These are phyloP conservation scores for Chionomys nivalis DNA, from an alignment of 2,113 vertebrate genomes.

Conservation along the genomic window DNA sequence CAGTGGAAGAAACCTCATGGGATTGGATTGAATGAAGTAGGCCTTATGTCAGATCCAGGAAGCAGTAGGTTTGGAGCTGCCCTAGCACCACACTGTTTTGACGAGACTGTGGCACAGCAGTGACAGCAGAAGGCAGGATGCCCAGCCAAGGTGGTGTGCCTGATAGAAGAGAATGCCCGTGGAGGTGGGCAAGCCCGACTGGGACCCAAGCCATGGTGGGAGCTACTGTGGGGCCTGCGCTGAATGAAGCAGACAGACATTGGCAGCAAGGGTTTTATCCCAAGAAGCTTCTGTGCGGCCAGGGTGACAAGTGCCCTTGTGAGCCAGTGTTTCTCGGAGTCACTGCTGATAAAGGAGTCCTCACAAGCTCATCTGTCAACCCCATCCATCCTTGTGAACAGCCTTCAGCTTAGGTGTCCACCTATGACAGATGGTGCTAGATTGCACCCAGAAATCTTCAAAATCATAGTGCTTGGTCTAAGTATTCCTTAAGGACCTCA, in stretches of 20 bases:
- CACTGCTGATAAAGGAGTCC: no score
- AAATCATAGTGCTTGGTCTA: neutral
- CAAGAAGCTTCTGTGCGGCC: neutral
- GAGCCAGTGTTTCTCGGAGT: neutral
- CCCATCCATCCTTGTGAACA: neutral
- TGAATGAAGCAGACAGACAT: rapidly evolving
- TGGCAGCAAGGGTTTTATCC: rapidly evolving
- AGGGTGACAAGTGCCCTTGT: neutral
- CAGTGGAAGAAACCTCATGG: neutral
- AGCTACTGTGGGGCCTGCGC: rapidly evolving
- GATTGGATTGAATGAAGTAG: neutral
- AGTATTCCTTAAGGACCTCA: neutral
- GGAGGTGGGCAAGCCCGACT: neutral
- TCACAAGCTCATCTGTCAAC: neutral
- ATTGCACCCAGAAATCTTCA: neutral
- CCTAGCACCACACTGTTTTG: rapidly evolving
- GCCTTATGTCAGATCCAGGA: neutral
- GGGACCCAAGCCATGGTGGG: no score
- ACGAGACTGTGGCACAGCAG: rapidly evolving
- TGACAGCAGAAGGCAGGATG: neutral
- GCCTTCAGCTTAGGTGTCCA: neutral
- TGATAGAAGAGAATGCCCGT: neutral
- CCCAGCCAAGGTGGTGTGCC: rapidly evolving
- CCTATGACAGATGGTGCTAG: neutral
- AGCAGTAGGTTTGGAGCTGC: neutral